Base-by-base conservation (phyloP, 2,888 invertebrate genomes). In the Biston betularia region DNA sequence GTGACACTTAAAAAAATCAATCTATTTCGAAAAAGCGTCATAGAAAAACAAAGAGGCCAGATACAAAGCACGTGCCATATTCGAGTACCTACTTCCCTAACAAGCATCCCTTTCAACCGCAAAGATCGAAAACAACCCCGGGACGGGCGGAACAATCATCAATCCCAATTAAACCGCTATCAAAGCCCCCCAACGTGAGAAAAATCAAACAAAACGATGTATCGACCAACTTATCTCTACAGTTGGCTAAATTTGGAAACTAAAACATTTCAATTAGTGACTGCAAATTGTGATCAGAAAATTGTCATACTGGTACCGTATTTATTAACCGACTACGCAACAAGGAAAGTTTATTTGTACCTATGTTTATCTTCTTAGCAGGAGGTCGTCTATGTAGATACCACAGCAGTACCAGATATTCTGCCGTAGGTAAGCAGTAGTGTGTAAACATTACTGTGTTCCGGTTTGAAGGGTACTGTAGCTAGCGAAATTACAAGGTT, bases 111-210 rank as follows among this genome's bases (percentile, higher is more conserved):
- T 67, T 74, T 72, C 63, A 73, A 73, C 78, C 78, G 61, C 75
- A 81, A 77, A 76, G 77, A 74, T 74, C 70, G 78, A 77, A 80
- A 80, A 77, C 74, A 76, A 79, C 78, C 80, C 78, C 76, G 78
- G 76, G 72, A 75, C 65, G 63, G 61, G 61, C 69, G 65, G 38
- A 75, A 80, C 86, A 85, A 89, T 84, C 92, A 93, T 93, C 87
- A 93, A 92, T 93, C 79, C 92, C 89, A 92, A 93, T 93, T 89
- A 92, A 88, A 86, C 74, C 77, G 73, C 80, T 84, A 89, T 89
- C 85, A 87, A 74, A 73, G 75, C 76, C 78, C 84, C 82, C 84
- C 79, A 76, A 86, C 86, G 90, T 91, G 92, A 89, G 91, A 92
- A 90, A 90, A 89, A 88, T 87, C 89, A 84, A 85, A 89, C 91